Conservation (phyloP, 1,140 invertebrate species). For the Drosophila funebris region DNA sequence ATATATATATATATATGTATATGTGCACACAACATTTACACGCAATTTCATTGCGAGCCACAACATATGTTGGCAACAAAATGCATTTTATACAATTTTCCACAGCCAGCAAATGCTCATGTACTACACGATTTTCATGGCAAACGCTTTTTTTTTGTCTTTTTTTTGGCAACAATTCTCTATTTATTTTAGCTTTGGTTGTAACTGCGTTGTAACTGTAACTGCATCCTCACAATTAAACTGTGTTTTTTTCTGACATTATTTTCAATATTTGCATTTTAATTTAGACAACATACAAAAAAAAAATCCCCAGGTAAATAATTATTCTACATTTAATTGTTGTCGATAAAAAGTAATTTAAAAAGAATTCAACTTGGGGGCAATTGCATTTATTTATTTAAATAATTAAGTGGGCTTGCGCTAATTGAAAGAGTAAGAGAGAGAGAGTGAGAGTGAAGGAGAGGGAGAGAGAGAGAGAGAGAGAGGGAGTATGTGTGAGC, state of each 20-base stretch:
- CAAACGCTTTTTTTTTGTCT: too few relatives aligned
- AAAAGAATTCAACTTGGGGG: slow-evolving; percentile 2
- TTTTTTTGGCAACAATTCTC: background rate
- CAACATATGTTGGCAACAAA: slow-evolving; percentile 5
- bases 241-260: background rate
- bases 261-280: slow-evolving; percentile 21
- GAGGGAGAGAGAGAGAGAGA: too few relatives aligned
- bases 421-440: too few relatives aligned
- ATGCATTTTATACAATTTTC: slow-evolving; percentile 6
- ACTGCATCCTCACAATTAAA: background rate
- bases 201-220: background rate
- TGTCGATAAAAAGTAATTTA: slow-evolving; percentile 13
- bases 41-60: slow-evolving; percentile 12
- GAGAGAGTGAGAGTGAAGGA: too few relatives aligned
- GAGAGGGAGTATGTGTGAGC: too few relatives aligned
- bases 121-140: slow-evolving; percentile 1
- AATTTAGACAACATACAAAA: background rate
- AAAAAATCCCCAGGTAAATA: slow-evolving; percentile 22
- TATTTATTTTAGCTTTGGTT: background rate
- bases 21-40: background rate
- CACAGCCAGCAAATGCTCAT: slow-evolving; percentile 10
- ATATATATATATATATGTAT: too few relatives aligned
- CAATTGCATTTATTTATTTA: slow-evolving; percentile 8
- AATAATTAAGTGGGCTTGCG: background rate
- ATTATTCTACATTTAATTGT: slow-evolving; percentile 29